Conservation (phyloP, 2,797 vertebrate genomes). For the Leptodactylus fallax region DNA sequence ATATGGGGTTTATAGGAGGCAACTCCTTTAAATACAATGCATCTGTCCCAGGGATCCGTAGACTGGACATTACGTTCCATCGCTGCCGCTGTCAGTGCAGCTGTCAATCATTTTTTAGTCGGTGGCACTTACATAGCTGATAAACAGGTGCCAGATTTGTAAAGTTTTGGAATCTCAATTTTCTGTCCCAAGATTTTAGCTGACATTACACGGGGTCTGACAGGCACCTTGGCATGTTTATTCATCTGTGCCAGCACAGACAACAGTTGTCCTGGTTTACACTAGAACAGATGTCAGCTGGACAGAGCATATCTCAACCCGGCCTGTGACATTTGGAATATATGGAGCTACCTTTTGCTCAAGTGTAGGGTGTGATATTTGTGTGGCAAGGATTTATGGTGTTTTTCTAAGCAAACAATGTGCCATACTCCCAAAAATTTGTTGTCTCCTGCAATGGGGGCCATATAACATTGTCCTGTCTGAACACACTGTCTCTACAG, state of each 20-base stretch:
- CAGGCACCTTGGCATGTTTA: constrained; percentile 63
- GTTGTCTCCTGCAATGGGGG: background rate
- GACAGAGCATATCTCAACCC: constrained; percentile 69
- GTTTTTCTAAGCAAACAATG: constrained; percentile 56
- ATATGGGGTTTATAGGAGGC: background rate
- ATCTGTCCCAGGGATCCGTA: background rate
- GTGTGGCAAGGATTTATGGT: constrained; percentile 73
- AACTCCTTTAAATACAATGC: background rate
- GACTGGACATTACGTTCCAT: background rate
- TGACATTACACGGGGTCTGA: constrained; percentile 67
- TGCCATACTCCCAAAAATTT: background rate
- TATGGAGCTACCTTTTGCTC: constrained; percentile 9
- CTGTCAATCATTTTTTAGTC: constrained; percentile 63
- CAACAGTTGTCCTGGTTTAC: constrained; percentile 64
- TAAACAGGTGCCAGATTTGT: constrained; percentile 75
- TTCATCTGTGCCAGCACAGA: constrained; percentile 72
- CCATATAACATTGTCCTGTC: constrained; percentile 1
- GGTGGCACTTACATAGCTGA: constrained; percentile 64
- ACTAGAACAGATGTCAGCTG: constrained; percentile 75
- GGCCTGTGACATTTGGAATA: constrained; percentile 49
- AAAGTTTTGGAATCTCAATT: constrained; percentile 65
- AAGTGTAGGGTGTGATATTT: background rate
- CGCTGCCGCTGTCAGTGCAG: constrained; percentile 43
- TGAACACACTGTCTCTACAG: constrained; percentile 18
- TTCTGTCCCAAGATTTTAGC: constrained; percentile 68